Evolutionary conservation across 2,113 vertebrate genomes (phyloP), one percentile per base, ranked within the genome.

Genomic region (Gymnocephalus cernua): DNA sequence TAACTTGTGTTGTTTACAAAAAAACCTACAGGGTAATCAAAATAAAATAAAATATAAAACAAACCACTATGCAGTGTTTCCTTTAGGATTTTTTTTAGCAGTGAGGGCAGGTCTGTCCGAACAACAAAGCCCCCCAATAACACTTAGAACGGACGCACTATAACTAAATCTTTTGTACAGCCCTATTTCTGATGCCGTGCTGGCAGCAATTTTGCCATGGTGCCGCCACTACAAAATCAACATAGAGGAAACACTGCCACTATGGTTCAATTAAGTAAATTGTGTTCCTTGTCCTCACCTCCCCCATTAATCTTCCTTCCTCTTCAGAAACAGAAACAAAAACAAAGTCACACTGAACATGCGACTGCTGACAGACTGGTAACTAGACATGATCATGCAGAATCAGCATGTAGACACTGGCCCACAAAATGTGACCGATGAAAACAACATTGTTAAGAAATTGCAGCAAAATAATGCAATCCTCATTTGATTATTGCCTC

Each of bases 351-450:
- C 19, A 47, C 18, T 27, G 29, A 21, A 21, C 44, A 35, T 70
- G 54, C 38, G 38, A 83, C 54, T 32, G 21, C 47, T 7, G 2
- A 74, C 32, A 58, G 44, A 89, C 80, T 29, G 51, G 81, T 79
- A 86, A 90, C 41, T 81, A 7, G 6, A 64, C 27, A 18, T 14
- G 38, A 27, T 74, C 32, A 51, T 27, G 47, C 32, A 44, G 32
- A 73, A 73, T 51, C 13, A 32, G 4, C 0, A 29, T 14, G 32
- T 64, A 23, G 44, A 38, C 0, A 7, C 2, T 6, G 21, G 4
- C 16, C 15, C 15, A 21, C 41, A 4, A 6, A 59, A 4, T 9
- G 4, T 13, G 0, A 63, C 21, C 0, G 0, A 77, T 32, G 9
- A 15, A 27, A 50, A 48, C 8, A 12, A 11, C 23, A 45, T 53